These are phyloP conservation scores for Nicator chloris DNA, from an alignment of 2,113 vertebrate genomes.

Conservation along the genomic window DNA sequence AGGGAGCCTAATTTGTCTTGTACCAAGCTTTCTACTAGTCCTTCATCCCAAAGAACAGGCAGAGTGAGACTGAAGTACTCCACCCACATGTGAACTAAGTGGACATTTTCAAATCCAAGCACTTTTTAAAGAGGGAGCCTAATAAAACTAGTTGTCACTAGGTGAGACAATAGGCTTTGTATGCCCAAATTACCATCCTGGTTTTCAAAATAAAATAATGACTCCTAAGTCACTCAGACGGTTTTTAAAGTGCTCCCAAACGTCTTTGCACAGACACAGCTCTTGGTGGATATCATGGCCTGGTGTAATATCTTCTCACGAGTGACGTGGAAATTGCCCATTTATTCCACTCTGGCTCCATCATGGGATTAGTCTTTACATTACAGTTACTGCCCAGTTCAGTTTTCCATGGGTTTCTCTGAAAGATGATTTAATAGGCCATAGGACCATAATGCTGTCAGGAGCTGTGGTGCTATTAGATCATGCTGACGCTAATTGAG, in stretches of 20 bases:
- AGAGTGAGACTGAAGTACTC: background rate
- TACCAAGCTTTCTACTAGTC: background rate
- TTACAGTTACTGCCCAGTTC: background rate
- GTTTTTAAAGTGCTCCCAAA: background rate
- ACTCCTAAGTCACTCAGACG: background rate
- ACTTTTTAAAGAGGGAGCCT: background rate
- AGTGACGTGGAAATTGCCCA: background rate
- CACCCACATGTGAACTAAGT: no score
- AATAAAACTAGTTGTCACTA: background rate
- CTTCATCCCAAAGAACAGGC: background rate
- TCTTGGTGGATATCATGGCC: background rate
- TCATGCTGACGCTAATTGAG: constrained; percentile 27
- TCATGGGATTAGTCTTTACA: background rate
- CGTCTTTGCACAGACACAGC: background rate
- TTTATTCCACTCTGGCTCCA: background rate
- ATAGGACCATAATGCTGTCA: background rate
- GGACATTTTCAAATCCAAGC: background rate
- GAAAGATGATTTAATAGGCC: background rate
- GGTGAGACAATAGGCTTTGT: background rate
- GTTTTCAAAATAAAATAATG: background rate
- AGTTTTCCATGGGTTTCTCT: background rate
- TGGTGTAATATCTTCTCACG: background rate
- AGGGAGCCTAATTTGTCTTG: background rate
- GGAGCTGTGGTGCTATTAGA: background rate
- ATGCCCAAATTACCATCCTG: background rate